phyloP scores from a whole-genome alignment of 2,113 vertebrate genomes.

The Ranitomeya variabilis region DNA sequence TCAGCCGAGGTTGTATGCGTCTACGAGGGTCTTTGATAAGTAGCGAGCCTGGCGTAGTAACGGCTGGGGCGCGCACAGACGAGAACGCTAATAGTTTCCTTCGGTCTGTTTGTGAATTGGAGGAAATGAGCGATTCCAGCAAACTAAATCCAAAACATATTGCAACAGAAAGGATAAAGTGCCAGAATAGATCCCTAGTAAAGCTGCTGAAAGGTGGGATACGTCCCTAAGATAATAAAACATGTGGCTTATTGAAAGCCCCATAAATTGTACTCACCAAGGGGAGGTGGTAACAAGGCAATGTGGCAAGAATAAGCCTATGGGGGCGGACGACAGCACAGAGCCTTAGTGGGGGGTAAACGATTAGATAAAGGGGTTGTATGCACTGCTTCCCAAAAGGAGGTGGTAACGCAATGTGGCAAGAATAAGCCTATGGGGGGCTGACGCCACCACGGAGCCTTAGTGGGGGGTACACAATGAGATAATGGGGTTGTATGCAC shows the following conservation, averaged over 20 bases:
- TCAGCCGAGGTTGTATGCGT: constrained; percentile 47
- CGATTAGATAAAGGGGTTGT: neutral
- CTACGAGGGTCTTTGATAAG: constrained; percentile 16
- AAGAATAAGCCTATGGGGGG: too few relatives aligned
- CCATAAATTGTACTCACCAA: neutral
- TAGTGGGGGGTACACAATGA: too few relatives aligned
- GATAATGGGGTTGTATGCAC: neutral
- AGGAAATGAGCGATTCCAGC: constrained; percentile 7
- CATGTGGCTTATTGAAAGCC: neutral
- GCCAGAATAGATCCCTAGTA: neutral
- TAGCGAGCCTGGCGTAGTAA: neutral
- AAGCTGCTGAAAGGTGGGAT: neutral
- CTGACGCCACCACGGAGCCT: too few relatives aligned
- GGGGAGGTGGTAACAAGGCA: neutral
- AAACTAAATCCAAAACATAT: constrained; percentile 16
- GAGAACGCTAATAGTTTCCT: neutral
- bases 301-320: neutral
- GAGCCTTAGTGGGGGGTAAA: neutral
- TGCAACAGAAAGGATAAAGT: neutral
- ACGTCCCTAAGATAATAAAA: constrained; percentile 2
- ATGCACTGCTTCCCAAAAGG: too few relatives aligned
- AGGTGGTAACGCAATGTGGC: too few relatives aligned
- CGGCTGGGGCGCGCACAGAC: neutral
- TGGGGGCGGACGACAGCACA: neutral
- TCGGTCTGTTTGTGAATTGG: constrained; percentile 6